phyloP scores from a whole-genome alignment of 2,113 vertebrate genomes.

The Saguinus midas region DNA sequence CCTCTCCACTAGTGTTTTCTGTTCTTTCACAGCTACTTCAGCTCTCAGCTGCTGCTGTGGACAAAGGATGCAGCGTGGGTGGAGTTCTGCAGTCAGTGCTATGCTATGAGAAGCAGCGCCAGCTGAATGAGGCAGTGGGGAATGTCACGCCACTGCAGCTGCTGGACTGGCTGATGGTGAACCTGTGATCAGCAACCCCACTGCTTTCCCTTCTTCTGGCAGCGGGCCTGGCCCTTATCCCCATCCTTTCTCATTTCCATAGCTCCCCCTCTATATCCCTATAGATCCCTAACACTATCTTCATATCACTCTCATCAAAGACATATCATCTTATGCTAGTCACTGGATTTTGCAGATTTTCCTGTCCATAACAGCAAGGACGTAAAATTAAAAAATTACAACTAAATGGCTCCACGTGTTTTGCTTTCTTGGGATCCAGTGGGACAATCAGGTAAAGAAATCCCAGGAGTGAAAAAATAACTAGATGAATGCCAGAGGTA shows the following conservation, averaged over 20 bases:
- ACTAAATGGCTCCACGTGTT: conserved; percentile 33
- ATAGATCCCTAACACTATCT: conserved; percentile 55
- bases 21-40: conserved; percentile 73
- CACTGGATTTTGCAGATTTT: conserved; percentile 73
- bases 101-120: conserved; percentile 75
- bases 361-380: conserved; percentile 69
- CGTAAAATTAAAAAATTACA: conserved; percentile 67
- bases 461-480: neutral
- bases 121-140: conserved; percentile 73
- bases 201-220: neutral
- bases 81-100: conserved; percentile 73
- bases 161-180: conserved; percentile 77
- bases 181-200: conserved; percentile 44
- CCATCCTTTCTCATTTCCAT: neutral
- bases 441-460: neutral
- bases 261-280: neutral
- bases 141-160: conserved; percentile 71
- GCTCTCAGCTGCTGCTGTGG: conserved; percentile 65
- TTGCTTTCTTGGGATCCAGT: conserved; percentile 16
- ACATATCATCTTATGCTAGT: conserved; percentile 47
- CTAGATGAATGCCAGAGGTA: neutral
- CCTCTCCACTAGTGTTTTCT: neutral
- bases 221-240: neutral
- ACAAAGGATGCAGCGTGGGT: conserved; percentile 70
- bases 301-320: conserved; percentile 25